Evolutionary conservation across 2,888 invertebrate genomes (phyloP).

Genomic region (Archips crataeganus): DNA sequence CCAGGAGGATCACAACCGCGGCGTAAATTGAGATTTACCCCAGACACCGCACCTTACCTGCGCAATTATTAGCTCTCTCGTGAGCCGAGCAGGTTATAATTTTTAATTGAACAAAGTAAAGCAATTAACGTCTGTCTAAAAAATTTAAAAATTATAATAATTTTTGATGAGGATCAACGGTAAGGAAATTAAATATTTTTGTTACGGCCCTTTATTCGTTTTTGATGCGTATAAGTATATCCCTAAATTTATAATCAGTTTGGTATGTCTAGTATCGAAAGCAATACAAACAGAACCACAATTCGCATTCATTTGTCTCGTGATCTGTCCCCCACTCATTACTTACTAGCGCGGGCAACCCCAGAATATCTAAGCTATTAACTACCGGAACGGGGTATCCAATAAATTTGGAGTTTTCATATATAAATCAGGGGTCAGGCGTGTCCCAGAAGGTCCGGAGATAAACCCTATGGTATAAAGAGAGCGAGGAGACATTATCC

Average conservation of each 20-base stretch:
- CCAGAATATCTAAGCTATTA: conserved; percentile 73
- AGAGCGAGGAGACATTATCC: conserved; percentile 64
- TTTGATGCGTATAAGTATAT: not conserved
- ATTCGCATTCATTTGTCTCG: conserved; percentile 53
- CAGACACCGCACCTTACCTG: conserved; percentile 59
- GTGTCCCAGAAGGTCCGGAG: conserved; percentile 67
- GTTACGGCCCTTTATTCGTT: not conserved
- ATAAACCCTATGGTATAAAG: conserved; percentile 71
- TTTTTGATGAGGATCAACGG: not conserved
- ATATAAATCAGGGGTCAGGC: conserved; percentile 75
- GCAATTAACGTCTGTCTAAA: conserved; percentile 20
- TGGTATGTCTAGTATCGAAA: conserved; percentile 22
- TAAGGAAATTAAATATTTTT: not conserved
- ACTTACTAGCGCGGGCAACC: conserved; percentile 70
- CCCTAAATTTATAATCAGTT: not conserved
- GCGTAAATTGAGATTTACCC: conserved; percentile 76
- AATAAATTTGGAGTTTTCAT: conserved; percentile 75
- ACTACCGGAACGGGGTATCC: conserved; percentile 66
- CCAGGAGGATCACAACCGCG: conserved; percentile 70
- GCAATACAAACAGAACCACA: conserved; percentile 56
- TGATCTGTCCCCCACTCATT: conserved; percentile 70
- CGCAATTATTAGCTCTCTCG: conserved; percentile 60
- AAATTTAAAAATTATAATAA: not conserved
- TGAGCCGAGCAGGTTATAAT: conserved; percentile 29
- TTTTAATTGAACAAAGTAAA: conserved; percentile 38